Conservation (phyloP, 1,140 invertebrate genomes). For the Drosophila kepulauana region DNA sequence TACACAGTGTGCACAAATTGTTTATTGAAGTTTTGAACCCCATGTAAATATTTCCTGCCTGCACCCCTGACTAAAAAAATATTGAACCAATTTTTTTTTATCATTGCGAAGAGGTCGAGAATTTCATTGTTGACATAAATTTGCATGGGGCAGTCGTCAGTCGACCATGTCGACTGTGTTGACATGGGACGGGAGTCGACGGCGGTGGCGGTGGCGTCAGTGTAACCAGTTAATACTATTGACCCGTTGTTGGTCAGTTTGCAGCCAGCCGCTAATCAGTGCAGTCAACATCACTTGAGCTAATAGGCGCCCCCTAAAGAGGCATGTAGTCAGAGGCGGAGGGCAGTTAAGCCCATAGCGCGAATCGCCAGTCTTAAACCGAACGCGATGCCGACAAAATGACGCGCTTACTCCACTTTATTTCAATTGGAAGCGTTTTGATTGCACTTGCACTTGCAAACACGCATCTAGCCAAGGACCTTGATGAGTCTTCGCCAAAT, state of each 20-base stretch:
- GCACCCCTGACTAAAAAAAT: not conserved
- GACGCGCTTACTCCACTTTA: conserved; percentile 25
- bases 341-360: not conserved
- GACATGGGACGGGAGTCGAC: conserved; percentile 6
- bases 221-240: conserved; percentile 34
- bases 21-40: not conserved
- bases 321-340: conserved; percentile 1
- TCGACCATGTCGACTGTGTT: conserved; percentile 43
- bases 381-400: conserved; percentile 51
- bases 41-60: not conserved
- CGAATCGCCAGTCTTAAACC: conserved; percentile 43
- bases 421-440: not conserved
- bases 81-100: not conserved
- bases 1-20: not conserved
- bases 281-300: conserved; percentile 57
- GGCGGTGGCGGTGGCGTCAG: too few relatives aligned
- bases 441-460: conserved; percentile 14
- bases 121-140: conserved; percentile 53
- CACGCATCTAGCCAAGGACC: not conserved
- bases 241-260: conserved; percentile 37
- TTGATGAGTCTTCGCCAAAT: not conserved
- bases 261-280: conserved; percentile 61
- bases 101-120: not conserved
- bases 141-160: conserved; percentile 52
- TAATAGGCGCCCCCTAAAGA: conserved; percentile 46